Percentiles rank a stretch among this genome's conserved stretches.
phyloP scores from a whole-genome alignment of 37 sponge, comb jelly and placozoan species.

The Halisarca cf. caerulea region DNA sequence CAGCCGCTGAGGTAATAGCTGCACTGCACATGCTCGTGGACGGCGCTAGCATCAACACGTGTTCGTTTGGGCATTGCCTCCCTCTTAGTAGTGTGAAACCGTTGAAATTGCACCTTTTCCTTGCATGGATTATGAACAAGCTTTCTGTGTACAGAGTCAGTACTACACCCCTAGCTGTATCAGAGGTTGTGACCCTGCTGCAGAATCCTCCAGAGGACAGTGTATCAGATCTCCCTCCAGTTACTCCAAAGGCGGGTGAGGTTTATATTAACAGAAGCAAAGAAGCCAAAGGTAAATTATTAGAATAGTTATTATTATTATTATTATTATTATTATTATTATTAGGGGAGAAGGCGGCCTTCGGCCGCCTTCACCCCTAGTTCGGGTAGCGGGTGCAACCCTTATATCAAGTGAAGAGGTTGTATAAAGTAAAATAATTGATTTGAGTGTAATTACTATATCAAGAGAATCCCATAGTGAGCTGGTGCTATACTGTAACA shows the following conservation, averaged over 20 bases:
- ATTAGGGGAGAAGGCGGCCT: no score
- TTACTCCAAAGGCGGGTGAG: conserved; percentile 39
- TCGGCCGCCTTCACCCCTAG: no score
- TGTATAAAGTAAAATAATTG: no score
- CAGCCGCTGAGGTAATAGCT: background rate
- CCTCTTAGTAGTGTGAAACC: background rate
- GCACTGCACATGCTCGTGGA: background rate
- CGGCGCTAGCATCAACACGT: background rate
- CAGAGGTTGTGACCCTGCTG: conserved; percentile 15
- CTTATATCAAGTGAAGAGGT: no score
- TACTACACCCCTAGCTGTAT: conserved; percentile 4
- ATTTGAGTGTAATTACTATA: no score
- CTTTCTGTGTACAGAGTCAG: conserved; percentile 20
- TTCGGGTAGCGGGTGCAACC: no score
- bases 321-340: background rate
- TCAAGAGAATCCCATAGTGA: no score
- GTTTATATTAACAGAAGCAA: conserved; percentile 30
- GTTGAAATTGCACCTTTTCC: background rate
- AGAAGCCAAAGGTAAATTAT: background rate
- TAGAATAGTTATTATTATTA: background rate
- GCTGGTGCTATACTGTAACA: no score
- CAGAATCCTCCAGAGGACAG: conserved; percentile 22
- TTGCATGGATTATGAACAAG: background rate
- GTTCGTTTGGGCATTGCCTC: background rate
- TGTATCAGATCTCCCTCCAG: conserved; percentile 34